Evolutionary conservation across 2,888 invertebrate species (phyloP).

Genomic region (Nomada goodeniana): DNA sequence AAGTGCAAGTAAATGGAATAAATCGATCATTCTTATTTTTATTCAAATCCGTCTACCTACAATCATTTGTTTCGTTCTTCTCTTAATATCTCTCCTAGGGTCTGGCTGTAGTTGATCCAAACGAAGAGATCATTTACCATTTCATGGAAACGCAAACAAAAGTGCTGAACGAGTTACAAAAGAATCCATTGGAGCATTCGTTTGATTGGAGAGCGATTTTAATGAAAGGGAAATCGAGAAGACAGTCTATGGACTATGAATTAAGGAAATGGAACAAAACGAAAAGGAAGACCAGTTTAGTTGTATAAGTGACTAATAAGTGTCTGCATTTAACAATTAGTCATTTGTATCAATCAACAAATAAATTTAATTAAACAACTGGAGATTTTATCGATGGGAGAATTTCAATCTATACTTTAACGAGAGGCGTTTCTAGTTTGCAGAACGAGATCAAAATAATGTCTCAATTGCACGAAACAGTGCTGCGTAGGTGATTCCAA

Average conservation of each 20-base stretch:
- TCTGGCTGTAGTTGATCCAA: conserved; percentile 31
- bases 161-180: conserved; percentile 83
- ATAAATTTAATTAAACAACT: no score
- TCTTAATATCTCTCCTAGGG: neutral
- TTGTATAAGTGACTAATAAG: neutral
- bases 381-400: no score
- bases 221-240: conserved; percentile 85
- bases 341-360: no score
- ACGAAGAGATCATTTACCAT: conserved; percentile 72
- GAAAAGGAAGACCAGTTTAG: conserved; percentile 17
- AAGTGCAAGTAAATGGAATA: conserved; percentile 37
- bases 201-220: conserved; percentile 87
- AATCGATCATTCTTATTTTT: no score
- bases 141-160: conserved; percentile 73
- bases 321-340: neutral
- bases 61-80: neutral
- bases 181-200: conserved; percentile 85
- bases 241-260: conserved; percentile 84
- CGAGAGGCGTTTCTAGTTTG: no score
- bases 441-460: neutral
- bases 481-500: conserved; percentile 33
- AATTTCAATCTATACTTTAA: no score
- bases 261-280: conserved; percentile 55
- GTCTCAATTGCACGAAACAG: conserved; percentile 58
- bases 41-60: neutral